Base-by-base conservation (phyloP, 2,797 vertebrate genomes). In the Sebastes diaconus region DNA sequence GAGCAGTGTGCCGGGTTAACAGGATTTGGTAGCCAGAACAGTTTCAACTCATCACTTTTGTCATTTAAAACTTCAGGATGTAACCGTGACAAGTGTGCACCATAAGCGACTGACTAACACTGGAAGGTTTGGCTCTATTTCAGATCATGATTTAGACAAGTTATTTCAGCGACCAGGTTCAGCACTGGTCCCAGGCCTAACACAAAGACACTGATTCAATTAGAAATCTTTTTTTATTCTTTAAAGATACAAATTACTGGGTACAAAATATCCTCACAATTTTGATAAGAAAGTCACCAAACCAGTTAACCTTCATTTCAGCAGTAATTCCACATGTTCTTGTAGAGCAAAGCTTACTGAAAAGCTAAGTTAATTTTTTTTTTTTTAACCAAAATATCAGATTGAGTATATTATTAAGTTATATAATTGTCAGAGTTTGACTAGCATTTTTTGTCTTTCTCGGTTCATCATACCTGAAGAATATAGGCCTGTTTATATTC, bases 1-100 rank as follows among this genome's bases (percentile, higher is more conserved):
- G 25, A 73, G 54, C 70, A 75, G 29, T 7, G 69, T 22, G 57
- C 22, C 20, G 25, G 66, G 64, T 65, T 84, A 78, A 83, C n/a
- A 11, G 68, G 74, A 71, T 87, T 85, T 58, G 52, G 67, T 46
- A 46, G n/a, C 29, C 50, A 29, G 73, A 36, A n/a, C 25, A 6
- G 25, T 71, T 83, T 71, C 20, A 63, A 68, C 8, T 59, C 55
- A 16, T 29, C 22, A 13, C 50, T 18, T 76, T 11, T 57, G 32
- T 57, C 8, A 32, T 9, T 61, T 46, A 12, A 67, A 61, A 50
- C 25, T 16, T 55, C 12, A 64, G 57, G 18, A 24, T 30, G 10
- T 68, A 55, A 68, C 66, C 29, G 55, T 68, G 50, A 36, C 4
- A 59, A 3, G 10, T 12, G 13, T 10, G 11, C 5, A 58, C 18